Evolutionary conservation across 2,888 invertebrate species (phyloP).

Genomic region (Pseudoips prasinana): DNA sequence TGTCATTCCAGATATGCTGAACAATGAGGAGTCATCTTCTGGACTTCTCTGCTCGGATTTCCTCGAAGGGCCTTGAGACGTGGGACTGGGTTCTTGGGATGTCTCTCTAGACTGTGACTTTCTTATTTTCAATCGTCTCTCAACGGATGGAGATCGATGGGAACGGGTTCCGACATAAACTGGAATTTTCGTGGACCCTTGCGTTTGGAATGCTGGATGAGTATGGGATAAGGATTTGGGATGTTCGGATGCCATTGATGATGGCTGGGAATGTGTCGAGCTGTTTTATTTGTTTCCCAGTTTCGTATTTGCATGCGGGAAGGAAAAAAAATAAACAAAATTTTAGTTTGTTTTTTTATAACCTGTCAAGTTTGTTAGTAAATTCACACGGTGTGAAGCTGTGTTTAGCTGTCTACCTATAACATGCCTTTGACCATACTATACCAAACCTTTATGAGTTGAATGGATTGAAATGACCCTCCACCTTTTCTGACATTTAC

Average conservation of each 20-base stretch:
- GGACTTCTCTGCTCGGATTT: conserved; percentile 79
- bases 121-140: conserved; percentile 54
- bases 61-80: conserved; percentile 70
- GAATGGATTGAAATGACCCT: conserved; percentile 7
- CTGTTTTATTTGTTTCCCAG: conserved; percentile 63
- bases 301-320: conserved; percentile 72
- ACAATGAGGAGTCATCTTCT: conserved; percentile 78
- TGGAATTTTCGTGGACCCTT: conserved; percentile 88
- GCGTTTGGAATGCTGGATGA: conserved; percentile 81
- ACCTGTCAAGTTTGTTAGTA: conserved; percentile 40
- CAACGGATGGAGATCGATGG: conserved; percentile 79
- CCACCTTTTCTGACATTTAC: conserved; percentile 22
- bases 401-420: conserved; percentile 30
- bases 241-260: conserved; percentile 74
- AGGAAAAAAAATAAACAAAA: conserved; percentile 55
- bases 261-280: conserved; percentile 80
- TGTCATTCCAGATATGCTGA: conserved; percentile 82
- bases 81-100: conserved; percentile 73
- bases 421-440: conserved; percentile 35
- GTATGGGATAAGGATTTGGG: conserved; percentile 75
- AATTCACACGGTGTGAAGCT: conserved; percentile 40
- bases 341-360: conserved; percentile 34
- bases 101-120: conserved; percentile 65
- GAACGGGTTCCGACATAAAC: conserved; percentile 85
- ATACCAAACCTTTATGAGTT: conserved; percentile 17